A percentile compares a stretch with the other conserved stretches of the same genome.
phyloP scores from a whole-genome alignment of 1,140 invertebrate genomes.

The Heterodera carotae region DNA sequence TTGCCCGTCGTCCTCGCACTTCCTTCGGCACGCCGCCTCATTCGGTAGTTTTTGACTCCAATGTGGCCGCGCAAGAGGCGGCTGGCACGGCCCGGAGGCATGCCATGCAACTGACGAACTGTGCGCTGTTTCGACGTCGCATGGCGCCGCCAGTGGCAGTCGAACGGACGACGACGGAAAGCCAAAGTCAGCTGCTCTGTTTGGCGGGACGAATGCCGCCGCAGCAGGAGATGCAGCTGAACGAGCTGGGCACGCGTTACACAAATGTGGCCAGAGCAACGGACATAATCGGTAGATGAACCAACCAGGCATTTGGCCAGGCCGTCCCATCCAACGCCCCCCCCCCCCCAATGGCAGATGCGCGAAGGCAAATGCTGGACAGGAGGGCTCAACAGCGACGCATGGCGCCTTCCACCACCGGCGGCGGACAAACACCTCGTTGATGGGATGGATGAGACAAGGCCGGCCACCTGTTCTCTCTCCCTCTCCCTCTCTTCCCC shows the following conservation, averaged over 20 bases:
- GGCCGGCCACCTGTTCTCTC: not conserved
- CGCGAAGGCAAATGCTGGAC: not conserved
- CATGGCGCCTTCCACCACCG: not conserved
- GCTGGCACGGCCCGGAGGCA: not conserved
- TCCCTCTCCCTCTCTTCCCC: not conserved
- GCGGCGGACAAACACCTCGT: constrained; percentile 1
- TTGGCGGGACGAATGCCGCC: constrained; percentile 26
- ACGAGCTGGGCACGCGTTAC: constrained; percentile 17
- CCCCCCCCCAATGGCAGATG: not conserved
- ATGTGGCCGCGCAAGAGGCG: constrained; percentile 10
- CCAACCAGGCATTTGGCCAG: not conserved
- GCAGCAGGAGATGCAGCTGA: constrained; percentile 20
- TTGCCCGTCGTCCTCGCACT: not conserved
- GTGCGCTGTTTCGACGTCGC: not conserved
- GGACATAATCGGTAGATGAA: constrained; percentile 11
- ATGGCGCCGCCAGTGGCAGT: not conserved
- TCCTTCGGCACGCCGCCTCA: constrained; percentile 1
- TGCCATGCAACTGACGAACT: not conserved
- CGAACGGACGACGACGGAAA: not conserved
- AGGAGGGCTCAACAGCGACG: not conserved
- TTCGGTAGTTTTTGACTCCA: constrained; percentile 12
- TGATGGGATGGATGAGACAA: not conserved
- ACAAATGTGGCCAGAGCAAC: constrained; percentile 18
- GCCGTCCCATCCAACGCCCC: not conserved
- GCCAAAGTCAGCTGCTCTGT: constrained; percentile 23